Base-by-base conservation (phyloP, 2,888 invertebrate genomes). In the Perizoma flavofasciatum region DNA sequence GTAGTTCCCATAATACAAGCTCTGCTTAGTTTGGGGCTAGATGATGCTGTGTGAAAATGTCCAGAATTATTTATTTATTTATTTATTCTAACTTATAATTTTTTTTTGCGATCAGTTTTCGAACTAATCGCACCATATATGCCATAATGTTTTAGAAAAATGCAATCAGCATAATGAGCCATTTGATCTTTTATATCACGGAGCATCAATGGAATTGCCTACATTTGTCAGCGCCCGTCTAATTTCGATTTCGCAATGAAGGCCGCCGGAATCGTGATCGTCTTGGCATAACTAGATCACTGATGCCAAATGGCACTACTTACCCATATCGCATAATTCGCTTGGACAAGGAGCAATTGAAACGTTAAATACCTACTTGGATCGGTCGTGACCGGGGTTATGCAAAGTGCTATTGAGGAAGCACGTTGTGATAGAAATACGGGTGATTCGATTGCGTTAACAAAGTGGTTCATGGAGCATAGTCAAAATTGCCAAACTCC, bases 231-330 rank as follows among this genome's bases (percentile, higher is more conserved):
- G 50, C 53, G 56, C 63, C 61, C 63, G 74, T 79, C 77, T 74
- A 80, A 82, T 86, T 86, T 83, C 77, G 79, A 81, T 86, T 89
- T 86, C 86, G 74, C 79, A 82, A 83, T 67, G 81, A 88, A 90
- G 89, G 88, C 83, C 86, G 76, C 66, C 67, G 61, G 67, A 73
- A 64, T 86, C 85, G 83, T 86, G 85, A 85, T 81, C 58, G 35
- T 55, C 49, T 45, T 45, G 59, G 79, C 79, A 81, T 82, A 90
- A 89, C 85, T 85, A 78, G 89, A 89, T 84, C 87, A 82, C 68
- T 65, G 73, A 75, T 69, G 70, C 68, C 72, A 65, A 84, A 81
- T 78, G 78, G 78, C 81, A 84, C 79, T 79, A 78, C 85, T 85
- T 82, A 77, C 78, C 79, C 77, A 79, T 77, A 82, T 77, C 76